A percentile compares a stretch with the other conserved stretches of the same genome.
These are phyloP conservation scores for Epinephelus awoara DNA, from an alignment of 2,797 vertebrate species.

Conservation along the genomic window DNA sequence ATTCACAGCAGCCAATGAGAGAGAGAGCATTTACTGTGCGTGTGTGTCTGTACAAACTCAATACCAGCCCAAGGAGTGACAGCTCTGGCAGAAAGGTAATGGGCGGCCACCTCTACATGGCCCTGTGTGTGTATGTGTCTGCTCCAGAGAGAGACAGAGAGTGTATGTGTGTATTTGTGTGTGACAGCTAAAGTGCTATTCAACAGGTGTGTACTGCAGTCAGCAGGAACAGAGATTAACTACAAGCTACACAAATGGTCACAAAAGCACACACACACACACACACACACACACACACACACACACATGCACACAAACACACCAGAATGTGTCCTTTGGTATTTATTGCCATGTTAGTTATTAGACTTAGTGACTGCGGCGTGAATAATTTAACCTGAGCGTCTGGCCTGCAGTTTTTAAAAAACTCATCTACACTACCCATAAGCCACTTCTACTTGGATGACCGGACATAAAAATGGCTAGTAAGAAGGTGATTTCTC, in stretches of 20 bases:
- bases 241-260: slow-evolving; percentile 34
- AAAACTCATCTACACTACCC: slow-evolving; percentile 13
- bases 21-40: slow-evolving; percentile 15
- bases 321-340: background rate
- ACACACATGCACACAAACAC: background rate
- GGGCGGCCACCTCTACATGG: slow-evolving; percentile 46
- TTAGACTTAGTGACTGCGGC: slow-evolving; percentile 13
- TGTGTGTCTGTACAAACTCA: slow-evolving; percentile 42
- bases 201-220: slow-evolving; percentile 67
- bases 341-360: slow-evolving; percentile 23
- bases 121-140: slow-evolving; percentile 44
- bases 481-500: background rate
- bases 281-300: slow-evolving; percentile 1
- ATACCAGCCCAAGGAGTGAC: slow-evolving; percentile 47
- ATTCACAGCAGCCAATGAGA: slow-evolving; percentile 53
- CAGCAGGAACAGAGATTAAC: slow-evolving; percentile 57
- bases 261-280: slow-evolving; percentile 23
- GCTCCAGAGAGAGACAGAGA: slow-evolving; percentile 9
- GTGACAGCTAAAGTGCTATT: slow-evolving; percentile 54
- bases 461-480: background rate
- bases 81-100: slow-evolving; percentile 57
- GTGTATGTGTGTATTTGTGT: slow-evolving; percentile 25
- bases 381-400: slow-evolving; percentile 18
- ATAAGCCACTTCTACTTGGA: background rate
- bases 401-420: slow-evolving; percentile 11